Conservation (phyloP, 2,888 invertebrate species). For the Thereva unica region DNA sequence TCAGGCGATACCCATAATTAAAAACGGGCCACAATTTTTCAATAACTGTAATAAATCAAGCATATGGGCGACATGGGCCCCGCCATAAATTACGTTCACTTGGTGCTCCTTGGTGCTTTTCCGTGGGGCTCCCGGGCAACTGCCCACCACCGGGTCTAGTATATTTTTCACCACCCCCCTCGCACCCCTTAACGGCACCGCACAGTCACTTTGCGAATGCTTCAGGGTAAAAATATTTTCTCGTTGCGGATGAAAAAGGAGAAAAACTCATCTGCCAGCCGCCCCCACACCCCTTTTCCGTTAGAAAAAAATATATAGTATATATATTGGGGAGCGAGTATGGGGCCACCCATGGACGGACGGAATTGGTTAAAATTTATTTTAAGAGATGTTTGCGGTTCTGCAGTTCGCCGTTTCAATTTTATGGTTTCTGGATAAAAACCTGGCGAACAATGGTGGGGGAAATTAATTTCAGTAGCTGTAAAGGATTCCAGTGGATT, state of each 20-base stretch:
- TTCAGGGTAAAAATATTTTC: too few species aligned
- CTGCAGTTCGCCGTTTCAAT: slow-evolving; percentile 23
- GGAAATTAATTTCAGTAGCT: slow-evolving; percentile 33
- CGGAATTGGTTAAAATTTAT: slow-evolving; percentile 35
- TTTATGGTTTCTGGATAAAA: slow-evolving; percentile 16
- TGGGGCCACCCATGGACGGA: slow-evolving; percentile 10
- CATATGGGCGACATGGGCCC: slow-evolving; percentile 35
- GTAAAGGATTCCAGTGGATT: slow-evolving; percentile 22
- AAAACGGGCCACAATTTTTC: slow-evolving; percentile 41
- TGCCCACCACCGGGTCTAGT: too few species aligned
- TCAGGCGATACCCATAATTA: slow-evolving; percentile 37
- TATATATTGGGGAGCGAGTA: slow-evolving; percentile 6
- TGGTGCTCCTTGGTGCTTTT: slow-evolving; percentile 7
- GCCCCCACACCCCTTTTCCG: slow-evolving; percentile 1
- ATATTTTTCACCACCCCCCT: too few species aligned
- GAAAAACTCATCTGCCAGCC: too few species aligned
- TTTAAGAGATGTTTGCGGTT: slow-evolving; percentile 36
- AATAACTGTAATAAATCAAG: slow-evolving; percentile 43
- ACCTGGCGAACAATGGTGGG: slow-evolving; percentile 9
- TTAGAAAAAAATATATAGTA: not conserved
- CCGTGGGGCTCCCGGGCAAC: not conserved
- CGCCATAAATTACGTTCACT: slow-evolving; percentile 32
- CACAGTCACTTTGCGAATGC: too few species aligned
- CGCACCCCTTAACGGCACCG: too few species aligned
- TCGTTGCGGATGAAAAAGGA: too few species aligned